Conservation (phyloP, 2,888 invertebrate species). For the Portevinia maculata region DNA sequence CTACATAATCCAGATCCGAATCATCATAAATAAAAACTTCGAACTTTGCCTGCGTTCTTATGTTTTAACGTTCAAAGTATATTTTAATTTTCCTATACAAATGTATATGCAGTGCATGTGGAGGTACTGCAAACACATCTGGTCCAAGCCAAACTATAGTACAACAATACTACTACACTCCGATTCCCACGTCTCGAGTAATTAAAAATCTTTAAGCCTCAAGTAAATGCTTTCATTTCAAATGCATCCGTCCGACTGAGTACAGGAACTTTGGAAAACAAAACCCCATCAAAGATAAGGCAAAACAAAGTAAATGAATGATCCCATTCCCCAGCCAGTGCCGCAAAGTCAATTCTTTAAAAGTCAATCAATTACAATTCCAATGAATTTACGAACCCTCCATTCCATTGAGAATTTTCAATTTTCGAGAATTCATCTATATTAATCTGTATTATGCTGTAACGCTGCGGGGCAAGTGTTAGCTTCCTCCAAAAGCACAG, state of each 20-base stretch:
- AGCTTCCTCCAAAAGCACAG: constrained; percentile 27
- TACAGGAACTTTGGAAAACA: neutral
- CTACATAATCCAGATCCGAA: too few relatives aligned
- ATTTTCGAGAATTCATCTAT: constrained; percentile 44
- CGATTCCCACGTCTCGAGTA: too few relatives aligned
- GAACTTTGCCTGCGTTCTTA: too few relatives aligned
- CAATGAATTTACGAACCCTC: constrained; percentile 20
- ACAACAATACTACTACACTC: too few relatives aligned
- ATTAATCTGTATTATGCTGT: constrained; percentile 33
- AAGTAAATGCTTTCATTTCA: too few relatives aligned
- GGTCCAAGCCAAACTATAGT: too few relatives aligned
- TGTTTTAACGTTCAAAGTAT: too few relatives aligned
- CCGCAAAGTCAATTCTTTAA: constrained; percentile 12
- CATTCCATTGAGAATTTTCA: constrained; percentile 37
- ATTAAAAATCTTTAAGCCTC: too few relatives aligned
- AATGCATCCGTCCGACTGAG: neutral
- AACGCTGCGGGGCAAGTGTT: constrained; percentile 51
- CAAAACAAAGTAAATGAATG: neutral
- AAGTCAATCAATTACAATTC: constrained; percentile 62
- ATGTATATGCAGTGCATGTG: too few relatives aligned
- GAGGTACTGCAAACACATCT: too few relatives aligned
- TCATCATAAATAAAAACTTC: too few relatives aligned
- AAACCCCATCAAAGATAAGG: neutral
- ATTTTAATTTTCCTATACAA: too few relatives aligned
- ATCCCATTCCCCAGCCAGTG: neutral